Conservation (phyloP, 2,113 vertebrate species). For the Pandion haliaetus region DNA sequence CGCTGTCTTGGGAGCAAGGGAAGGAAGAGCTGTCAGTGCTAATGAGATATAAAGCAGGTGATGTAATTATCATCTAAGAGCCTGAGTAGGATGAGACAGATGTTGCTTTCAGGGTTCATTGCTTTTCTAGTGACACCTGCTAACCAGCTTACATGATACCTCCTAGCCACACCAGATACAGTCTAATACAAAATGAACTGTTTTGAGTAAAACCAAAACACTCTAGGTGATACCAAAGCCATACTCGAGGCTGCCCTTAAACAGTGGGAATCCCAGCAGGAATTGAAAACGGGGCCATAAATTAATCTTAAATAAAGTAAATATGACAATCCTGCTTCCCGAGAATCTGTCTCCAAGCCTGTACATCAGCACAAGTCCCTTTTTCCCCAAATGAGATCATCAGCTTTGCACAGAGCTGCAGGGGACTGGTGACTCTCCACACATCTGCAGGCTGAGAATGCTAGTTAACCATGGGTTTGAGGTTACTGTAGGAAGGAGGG, state of each 20-base stretch:
- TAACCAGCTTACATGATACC: background rate
- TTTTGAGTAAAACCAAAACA: background rate
- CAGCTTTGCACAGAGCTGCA: background rate
- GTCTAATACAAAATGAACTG: background rate
- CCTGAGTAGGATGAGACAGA: background rate
- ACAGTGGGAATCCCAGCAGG: background rate
- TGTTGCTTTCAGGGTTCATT: background rate
- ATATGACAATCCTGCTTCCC: background rate
- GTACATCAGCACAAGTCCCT: background rate
- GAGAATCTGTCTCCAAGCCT: background rate
- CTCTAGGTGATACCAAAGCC: background rate
- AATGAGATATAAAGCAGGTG: background rate
- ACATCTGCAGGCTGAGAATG: background rate
- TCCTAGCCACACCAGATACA: background rate
- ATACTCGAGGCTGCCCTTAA: background rate
- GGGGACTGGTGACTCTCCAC: background rate
- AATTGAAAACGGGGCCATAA: background rate
- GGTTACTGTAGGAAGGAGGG: background rate
- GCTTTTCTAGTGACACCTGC: background rate
- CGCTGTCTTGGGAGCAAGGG: background rate
- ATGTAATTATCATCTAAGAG: conserved; percentile 5
- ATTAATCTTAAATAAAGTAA: background rate
- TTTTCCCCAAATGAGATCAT: background rate
- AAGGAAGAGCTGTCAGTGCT: background rate
- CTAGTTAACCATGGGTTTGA: background rate